Evolutionary conservation across 2,888 invertebrate species (phyloP).

Genomic region (Panopea generosa): DNA sequence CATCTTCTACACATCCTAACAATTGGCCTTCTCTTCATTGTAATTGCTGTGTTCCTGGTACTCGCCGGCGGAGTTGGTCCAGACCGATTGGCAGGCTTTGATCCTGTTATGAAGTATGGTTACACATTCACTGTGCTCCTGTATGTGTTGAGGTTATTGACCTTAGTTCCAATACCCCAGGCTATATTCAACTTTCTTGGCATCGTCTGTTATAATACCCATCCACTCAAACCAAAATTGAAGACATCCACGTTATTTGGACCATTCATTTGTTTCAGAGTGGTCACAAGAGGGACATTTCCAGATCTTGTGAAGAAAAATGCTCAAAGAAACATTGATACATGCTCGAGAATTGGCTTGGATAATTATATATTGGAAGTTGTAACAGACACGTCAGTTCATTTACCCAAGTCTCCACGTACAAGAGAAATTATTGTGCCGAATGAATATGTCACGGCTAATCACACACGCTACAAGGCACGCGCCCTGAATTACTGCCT

Average conservation of each 20-base stretch:
- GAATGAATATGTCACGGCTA: conserved; percentile 63
- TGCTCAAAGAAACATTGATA: conserved; percentile 70
- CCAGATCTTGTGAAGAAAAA: conserved; percentile 71
- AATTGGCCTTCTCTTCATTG: conserved; percentile 43
- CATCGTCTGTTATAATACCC: conserved; percentile 71
- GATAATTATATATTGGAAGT: conserved; percentile 75
- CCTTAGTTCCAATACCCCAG: conserved; percentile 72
- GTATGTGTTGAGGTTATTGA: conserved; percentile 67
- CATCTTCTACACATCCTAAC: conserved; percentile 59
- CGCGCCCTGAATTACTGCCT: conserved; percentile 79
- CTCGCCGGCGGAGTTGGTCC: conserved; percentile 59
- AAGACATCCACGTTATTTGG: conserved; percentile 75
- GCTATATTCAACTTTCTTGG: conserved; percentile 76
- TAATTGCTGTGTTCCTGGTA: conserved; percentile 56
- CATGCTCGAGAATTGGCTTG: conserved; percentile 68
- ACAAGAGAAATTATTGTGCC: conserved; percentile 75
- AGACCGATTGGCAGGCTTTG: conserved; percentile 44
- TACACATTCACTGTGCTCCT: conserved; percentile 62
- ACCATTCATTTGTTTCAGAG: conserved; percentile 75
- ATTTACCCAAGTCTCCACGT: conserved; percentile 62
- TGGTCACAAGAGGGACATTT: conserved; percentile 71
- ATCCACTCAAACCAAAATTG: conserved; percentile 72
- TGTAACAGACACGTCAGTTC: conserved; percentile 70
- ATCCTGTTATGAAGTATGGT: conserved; percentile 71
- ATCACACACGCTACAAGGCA: conserved; percentile 75